Percentiles rank a stretch among this genome's conserved stretches.
Evolutionary conservation across 37 sponge, comb jelly and placozoan genomes (phyloP).

Genomic region (Chondrosia reniformis): DNA sequence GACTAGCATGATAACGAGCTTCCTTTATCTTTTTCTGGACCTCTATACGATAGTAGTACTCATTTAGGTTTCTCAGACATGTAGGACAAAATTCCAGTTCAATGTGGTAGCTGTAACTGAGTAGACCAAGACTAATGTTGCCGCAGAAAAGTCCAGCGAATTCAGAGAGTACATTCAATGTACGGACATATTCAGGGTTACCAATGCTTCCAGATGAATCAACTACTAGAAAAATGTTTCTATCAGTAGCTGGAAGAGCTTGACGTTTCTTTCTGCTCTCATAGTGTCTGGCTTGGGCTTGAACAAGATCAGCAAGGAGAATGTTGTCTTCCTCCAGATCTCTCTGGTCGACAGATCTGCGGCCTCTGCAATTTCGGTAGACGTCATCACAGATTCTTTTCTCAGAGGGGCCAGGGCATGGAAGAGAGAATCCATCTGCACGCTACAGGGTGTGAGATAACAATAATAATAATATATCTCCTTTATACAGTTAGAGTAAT

Average conservation of each 20-base stretch:
- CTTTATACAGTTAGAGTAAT: too few species aligned
- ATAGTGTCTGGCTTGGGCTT: neutral
- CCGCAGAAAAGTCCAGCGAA: constrained; percentile 14
- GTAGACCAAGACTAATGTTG: neutral
- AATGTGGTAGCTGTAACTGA: neutral
- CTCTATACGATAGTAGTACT: neutral
- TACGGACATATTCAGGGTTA: neutral
- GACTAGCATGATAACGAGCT: neutral
- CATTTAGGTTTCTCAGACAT: constrained; percentile 9
- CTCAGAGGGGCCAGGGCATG: neutral
- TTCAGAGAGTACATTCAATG: neutral
- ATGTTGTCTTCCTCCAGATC: neutral
- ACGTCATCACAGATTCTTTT: too few species aligned
- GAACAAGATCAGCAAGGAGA: neutral
- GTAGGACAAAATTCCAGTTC: constrained; percentile 19
- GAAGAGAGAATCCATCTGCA: neutral
- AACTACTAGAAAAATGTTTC: constrained; percentile 1
- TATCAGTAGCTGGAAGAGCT: neutral
- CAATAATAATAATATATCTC: too few species aligned
- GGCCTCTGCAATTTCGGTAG: neutral
- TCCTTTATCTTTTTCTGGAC: neutral
- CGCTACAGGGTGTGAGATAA: too few species aligned
- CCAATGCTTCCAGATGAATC: constrained; percentile 20
- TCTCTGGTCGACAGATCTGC: neutral
- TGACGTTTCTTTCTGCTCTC: neutral